phyloP scores from a whole-genome alignment of 2,113 vertebrate genomes.

The Procavia capensis region DNA sequence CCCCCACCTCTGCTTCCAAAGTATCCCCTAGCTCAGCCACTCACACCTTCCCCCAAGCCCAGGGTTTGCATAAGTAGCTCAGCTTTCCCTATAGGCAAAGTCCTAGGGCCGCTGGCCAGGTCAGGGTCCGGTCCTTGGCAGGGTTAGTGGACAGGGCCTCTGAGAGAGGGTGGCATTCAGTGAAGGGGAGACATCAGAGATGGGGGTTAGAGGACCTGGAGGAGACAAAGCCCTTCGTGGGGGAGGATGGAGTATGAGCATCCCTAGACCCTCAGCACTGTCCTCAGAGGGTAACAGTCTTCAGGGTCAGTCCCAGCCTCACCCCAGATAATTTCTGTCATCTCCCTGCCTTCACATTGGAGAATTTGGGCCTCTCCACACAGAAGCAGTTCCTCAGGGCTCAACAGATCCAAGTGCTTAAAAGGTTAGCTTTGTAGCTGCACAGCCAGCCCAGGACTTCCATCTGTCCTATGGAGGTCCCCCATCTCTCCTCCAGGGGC shows the following conservation, averaged over 20 bases:
- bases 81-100: conserved; percentile 78
- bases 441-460: background rate
- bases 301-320: background rate
- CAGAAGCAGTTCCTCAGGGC: background rate
- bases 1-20: background rate
- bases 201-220: background rate
- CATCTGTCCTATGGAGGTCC: background rate
- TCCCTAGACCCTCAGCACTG: background rate
- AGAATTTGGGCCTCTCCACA: background rate
- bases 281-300: background rate
- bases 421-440: background rate
- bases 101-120: conserved; percentile 57
- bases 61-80: conserved; percentile 68
- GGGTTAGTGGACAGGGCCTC: background rate
- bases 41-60: background rate
- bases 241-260: background rate
- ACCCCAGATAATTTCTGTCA: background rate
- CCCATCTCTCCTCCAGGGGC: background rate
- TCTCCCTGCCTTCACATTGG: background rate
- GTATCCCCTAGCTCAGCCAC: background rate
- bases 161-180: background rate
- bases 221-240: background rate
- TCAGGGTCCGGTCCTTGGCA: background rate
- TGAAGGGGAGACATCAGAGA: background rate
- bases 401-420: background rate